Conservation (phyloP, 2,888 invertebrate genomes). For the Aromia moschata region DNA sequence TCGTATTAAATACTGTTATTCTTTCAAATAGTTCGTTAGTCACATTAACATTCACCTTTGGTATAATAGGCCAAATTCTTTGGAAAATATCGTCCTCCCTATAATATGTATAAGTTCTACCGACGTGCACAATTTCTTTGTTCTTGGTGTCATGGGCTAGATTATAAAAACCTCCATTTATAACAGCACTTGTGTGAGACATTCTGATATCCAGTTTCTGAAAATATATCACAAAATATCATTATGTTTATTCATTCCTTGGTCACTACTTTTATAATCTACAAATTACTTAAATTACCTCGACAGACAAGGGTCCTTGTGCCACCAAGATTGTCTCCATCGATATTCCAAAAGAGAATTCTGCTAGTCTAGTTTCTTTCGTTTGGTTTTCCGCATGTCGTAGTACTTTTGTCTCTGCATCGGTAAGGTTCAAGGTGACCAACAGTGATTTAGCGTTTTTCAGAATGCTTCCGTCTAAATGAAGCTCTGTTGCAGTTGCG, state of each 20-base stretch:
- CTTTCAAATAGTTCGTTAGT: too few species aligned
- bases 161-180: conserved; percentile 69
- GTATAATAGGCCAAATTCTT: conserved; percentile 79
- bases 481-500: conserved; percentile 75
- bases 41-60: conserved; percentile 69
- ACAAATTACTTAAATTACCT: conserved; percentile 70
- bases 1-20: background rate
- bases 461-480: conserved; percentile 75
- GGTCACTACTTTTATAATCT: too few species aligned
- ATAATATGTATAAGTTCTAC: conserved; percentile 55
- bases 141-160: conserved; percentile 61
- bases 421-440: conserved; percentile 76
- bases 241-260: too few species aligned
- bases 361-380: conserved; percentile 74
- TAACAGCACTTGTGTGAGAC: conserved; percentile 67
- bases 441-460: conserved; percentile 75
- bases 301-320: conserved; percentile 85
- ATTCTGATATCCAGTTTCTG: conserved; percentile 74
- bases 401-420: conserved; percentile 71
- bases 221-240: too few species aligned
- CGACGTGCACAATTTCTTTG: conserved; percentile 32
- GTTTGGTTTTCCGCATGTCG: conserved; percentile 62
- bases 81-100: conserved; percentile 67
- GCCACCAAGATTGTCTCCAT: conserved; percentile 82
- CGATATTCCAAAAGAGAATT: conserved; percentile 77